Base-by-base conservation (phyloP, 2,113 vertebrate species). In the Nerophis ophidion region DNA sequence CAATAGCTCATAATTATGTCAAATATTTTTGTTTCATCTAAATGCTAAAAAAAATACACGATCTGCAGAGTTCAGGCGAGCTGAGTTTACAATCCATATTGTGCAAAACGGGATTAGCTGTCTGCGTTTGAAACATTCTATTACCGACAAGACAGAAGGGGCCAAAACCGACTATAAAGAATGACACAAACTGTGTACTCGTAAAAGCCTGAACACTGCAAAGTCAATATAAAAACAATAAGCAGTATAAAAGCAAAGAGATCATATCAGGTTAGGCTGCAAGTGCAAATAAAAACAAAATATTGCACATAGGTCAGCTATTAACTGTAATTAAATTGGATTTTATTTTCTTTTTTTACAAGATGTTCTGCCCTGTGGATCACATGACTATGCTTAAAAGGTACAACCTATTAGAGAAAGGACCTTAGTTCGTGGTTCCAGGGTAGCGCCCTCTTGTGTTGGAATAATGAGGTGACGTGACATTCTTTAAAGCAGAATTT, bases 201-300 rank as follows among this genome's bases (percentile, higher is more conserved):
- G 16, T 56, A 61, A 63, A 77, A 65, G 1, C 36, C 53, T 70
- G 45, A 57, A 53, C 4, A 36, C 40, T 50, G 8, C 48, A 46
- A 67, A 79, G 71, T 68, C 19, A 33, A 64, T 72, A 69, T 58
- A 62, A 73, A 67, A 81, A 48, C 60, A 73, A 81, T 77, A 67
- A 66, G 71, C 60, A 14, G 35, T 59, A 76, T 66, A 72, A 71
- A 72, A 57, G 6, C 8, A 50, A 56, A 6, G 16, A 52, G 19
- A 70, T 72, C 42, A 16, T 71, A 52, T 54, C 48, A 58, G 48
- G 42, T 61, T 61, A 54, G 35, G 49, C 14, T 51, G 33, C 34
- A 40, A 58, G 38, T 53, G 49, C 42, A 55, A 42, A 54, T 54
- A 54, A 56, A 56, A 38, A 26, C n/a, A 57, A 60, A 66, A 52